Base-by-base conservation (phyloP, 2,888 invertebrate genomes). In the Branchellion lobata region DNA sequence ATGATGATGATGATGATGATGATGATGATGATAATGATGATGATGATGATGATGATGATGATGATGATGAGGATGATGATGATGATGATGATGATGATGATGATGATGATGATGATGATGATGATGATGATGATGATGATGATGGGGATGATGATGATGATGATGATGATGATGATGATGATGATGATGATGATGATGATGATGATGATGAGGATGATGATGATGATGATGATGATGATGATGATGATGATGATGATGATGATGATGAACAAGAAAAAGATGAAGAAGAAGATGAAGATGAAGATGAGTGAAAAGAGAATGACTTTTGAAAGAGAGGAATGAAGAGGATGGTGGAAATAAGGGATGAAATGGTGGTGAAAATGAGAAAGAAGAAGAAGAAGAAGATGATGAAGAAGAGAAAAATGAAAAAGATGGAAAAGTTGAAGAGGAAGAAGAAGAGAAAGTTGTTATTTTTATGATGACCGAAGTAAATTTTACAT, bases 1-100 rank as follows among this genome's bases (percentile, higher is more conserved):
- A 34, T 29, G 77, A 34, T 77, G 65, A 65, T 77, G 65, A 65
- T 77, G 65, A 77, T 3, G 34, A 61, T 76, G 65, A 61, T 76
- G 36, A 76, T 76, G 65, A 61, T 76, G 65, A 76, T 65, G 76
- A 57, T 76, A 8, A 51, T 57, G 65, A 34, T 76, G 65, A 33
- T 76, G 33, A 57, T 76, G 36, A 76, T 57, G 33, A 76, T 33
- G 34, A 57, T 65, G 65, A 76, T 76, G 36, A 57, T 76, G 61
- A 76, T 61, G 74, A 74, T 74, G 65, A 34, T 72, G 36, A 73
- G 5, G 73, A 36, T 1, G 40, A 73, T 36, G 40, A 73, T 24
- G n/a, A 73, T 73, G 57, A 1, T 2, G 33, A 53, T 75, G 75
- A 53, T 53, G 53, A 75, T 75, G 75, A 75, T 29, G 29, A 65